Conservation (phyloP, 2,797 vertebrate genomes). For the Sebastes steindachneri region DNA sequence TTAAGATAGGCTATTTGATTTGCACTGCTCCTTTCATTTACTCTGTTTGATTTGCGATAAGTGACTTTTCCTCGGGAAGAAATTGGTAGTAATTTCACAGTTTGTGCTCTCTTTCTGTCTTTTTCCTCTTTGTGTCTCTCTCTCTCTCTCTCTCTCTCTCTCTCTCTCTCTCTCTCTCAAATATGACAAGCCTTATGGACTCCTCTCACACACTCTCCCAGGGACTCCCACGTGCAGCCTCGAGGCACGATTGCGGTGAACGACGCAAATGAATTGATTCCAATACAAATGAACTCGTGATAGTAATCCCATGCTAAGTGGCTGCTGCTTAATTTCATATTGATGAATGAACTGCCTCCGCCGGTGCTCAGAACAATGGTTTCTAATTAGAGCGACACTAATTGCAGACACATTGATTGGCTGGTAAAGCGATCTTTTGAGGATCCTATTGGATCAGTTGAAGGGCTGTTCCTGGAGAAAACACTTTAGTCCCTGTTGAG, state of each 20-base stretch:
- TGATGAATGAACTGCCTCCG: conserved; percentile 72
- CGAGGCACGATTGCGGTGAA: conserved; percentile 42
- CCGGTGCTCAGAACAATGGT: conserved; percentile 68
- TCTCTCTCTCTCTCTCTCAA: not conserved
- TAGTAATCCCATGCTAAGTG: conserved; percentile 74
- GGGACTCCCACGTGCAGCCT: conserved; percentile 38
- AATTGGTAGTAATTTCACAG: conserved; percentile 65
- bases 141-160: not conserved
- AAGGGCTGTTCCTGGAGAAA: conserved; percentile 12
- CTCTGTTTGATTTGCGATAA: conserved; percentile 71
- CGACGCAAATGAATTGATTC: conserved; percentile 74
- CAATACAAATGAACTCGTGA: conserved; percentile 71
- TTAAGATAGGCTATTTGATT: conserved; percentile 69
- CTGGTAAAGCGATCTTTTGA: conserved; percentile 27
- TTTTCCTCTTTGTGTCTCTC: not conserved
- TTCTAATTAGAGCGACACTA: conserved; percentile 75
- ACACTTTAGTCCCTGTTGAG: not conserved
- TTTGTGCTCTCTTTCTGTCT: conserved; percentile 50
- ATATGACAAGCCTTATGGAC: conserved; percentile 15
- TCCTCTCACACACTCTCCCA: conserved; percentile 26
- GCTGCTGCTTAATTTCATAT: conserved; percentile 79
- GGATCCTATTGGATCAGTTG: conserved; percentile 35
- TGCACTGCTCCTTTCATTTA: conserved; percentile 67
- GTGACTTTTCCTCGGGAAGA: conserved; percentile 58
- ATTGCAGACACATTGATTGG: conserved; percentile 75